Evolutionary conservation across 1,140 invertebrate species (phyloP), one percentile per base, ranked within the genome.

Genomic region (Aphelinus atriplicis): DNA sequence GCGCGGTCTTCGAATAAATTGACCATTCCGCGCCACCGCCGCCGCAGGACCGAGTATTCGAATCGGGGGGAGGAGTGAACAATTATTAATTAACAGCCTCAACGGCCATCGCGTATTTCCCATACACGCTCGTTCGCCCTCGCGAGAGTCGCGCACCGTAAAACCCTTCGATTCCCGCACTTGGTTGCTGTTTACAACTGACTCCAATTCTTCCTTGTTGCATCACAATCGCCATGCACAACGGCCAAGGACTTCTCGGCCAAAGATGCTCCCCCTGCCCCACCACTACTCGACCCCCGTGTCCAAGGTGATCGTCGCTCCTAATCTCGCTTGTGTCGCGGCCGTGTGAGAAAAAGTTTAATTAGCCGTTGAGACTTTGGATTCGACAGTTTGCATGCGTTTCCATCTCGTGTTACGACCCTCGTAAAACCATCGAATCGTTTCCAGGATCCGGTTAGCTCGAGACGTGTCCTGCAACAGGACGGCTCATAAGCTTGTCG

Each of bases 401-500:
- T 58, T 66, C 58, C 50, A 53, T 43, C 26, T 9, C 51, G 51
- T 9, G 51, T 53, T 6, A 53, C 55, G 63, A 73, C 68, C 72
- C 76, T 76, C 79, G 68, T 80, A 79, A 80, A 78, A 55, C 74
- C 73, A 71, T 78, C 62, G 74, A 78, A 73, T 78, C 61, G 69
- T 69, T 77, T 76, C 65, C 63, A 77, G 71, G 73, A 80, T 76
- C 55, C 69, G 6, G 51, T 72, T 66, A 50, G 48, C 51, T 46
- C 4, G 51, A 42, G 9, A 10, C 48, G 57, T 55, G 50, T 10
- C 45, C 51, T 68, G 50, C 61, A n/a, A 2, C 76, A 77, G 68
- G 67, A 26, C 26, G 26, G 71, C 77, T 81, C 80, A 81, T 81
- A 80, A 81, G 80, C 80, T 81, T 81, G 82, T 84, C 83, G 83